These are phyloP conservation scores for Rotaria macrura DNA, from an alignment of 2,888 invertebrate species.

Conservation along the genomic window DNA sequence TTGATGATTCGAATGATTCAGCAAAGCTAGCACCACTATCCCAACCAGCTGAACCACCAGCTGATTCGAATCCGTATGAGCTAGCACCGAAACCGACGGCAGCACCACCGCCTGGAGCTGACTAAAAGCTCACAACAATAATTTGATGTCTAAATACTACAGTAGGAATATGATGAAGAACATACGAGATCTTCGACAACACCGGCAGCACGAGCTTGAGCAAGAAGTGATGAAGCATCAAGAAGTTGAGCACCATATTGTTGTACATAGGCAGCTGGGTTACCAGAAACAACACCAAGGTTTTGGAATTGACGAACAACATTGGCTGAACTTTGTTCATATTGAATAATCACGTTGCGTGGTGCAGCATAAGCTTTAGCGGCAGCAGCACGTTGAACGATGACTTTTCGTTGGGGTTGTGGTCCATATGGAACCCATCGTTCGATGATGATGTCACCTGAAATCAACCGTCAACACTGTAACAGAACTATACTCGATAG, in stretches of 20 bases:
- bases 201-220: background rate
- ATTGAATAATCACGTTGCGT: constrained; percentile 10
- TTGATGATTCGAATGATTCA: no score
- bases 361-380: background rate
- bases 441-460: background rate
- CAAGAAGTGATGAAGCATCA: background rate
- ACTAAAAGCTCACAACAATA: background rate
- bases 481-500: background rate
- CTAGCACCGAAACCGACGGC: background rate
- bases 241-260: background rate
- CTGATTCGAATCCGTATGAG: background rate
- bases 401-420: background rate
- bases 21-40: background rate
- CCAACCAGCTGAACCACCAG: no score
- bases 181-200: constrained; percentile 16
- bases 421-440: constrained; percentile 16
- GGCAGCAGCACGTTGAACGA: constrained; percentile 10
- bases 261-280: background rate
- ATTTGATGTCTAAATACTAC: background rate
- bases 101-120: background rate
- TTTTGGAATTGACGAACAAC: constrained; percentile 12
- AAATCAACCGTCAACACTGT: background rate
- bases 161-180: background rate
- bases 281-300: background rate
- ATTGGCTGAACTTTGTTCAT: background rate